phyloP scores from a whole-genome alignment of 2,113 vertebrate genomes.

The Numenius arquata region DNA sequence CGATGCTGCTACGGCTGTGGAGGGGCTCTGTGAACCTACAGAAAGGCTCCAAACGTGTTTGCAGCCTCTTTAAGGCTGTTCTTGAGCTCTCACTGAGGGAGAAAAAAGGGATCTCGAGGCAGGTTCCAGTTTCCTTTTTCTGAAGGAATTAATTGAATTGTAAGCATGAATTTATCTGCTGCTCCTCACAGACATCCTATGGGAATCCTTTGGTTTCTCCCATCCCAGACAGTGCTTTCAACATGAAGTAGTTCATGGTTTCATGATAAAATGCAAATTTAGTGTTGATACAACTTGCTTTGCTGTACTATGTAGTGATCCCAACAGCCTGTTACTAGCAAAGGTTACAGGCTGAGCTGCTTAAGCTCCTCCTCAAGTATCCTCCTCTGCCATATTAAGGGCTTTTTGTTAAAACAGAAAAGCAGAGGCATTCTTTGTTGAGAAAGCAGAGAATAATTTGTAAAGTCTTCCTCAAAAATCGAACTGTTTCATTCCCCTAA shows the following conservation, averaged over 20 bases:
- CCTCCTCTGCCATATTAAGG: not conserved
- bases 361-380: not conserved
- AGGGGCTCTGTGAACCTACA: not conserved
- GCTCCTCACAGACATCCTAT: not conserved
- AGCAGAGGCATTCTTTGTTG: not conserved
- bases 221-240: not conserved
- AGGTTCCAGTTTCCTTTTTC: not conserved
- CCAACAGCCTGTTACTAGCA: not conserved
- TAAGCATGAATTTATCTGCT: not conserved
- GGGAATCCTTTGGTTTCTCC: not conserved
- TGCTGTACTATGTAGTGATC: too few species aligned
- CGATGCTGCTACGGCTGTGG: not conserved
- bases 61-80: not conserved
- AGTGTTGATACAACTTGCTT: too few species aligned
- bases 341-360: not conserved
- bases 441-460: not conserved
- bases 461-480: not conserved
- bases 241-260: rapidly evolving
- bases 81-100: not conserved
- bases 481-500: not conserved
- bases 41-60: not conserved
- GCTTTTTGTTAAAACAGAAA: not conserved
- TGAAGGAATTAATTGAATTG: not conserved
- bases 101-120: not conserved
- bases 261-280: not conserved